Conservation (phyloP, 2,888 invertebrate genomes). For the Marronus borbonicus region DNA sequence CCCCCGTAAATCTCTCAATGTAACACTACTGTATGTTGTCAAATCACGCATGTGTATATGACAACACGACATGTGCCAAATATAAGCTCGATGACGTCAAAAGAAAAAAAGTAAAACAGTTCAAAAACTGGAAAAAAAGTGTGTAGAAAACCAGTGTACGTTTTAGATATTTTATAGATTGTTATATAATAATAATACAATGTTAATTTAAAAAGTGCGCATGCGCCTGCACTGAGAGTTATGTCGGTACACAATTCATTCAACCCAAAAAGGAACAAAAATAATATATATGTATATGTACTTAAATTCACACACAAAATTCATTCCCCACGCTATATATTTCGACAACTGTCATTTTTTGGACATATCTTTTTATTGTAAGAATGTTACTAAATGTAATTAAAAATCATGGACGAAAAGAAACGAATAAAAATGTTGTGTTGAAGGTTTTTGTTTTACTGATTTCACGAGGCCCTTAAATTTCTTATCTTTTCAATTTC, state of each 20-base stretch:
- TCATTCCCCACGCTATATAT: slow-evolving; percentile 58
- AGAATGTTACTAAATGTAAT: slow-evolving; percentile 64
- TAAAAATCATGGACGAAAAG: slow-evolving; percentile 56
- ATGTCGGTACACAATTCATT: background rate
- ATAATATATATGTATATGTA: background rate
- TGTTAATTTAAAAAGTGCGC: slow-evolving; percentile 34
- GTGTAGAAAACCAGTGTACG: slow-evolving; percentile 49
- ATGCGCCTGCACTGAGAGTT: background rate
- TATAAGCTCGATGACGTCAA: slow-evolving; percentile 58
- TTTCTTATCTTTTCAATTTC: too few species aligned
- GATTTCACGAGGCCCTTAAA: too few species aligned
- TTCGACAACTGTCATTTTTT: slow-evolving; percentile 64
- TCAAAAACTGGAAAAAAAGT: slow-evolving; percentile 31
- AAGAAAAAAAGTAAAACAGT: slow-evolving; percentile 62
- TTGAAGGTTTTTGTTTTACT: slow-evolving; percentile 54
- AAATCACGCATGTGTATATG: background rate
- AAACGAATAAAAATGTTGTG: slow-evolving; percentile 64
- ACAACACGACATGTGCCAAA: slow-evolving; percentile 67
- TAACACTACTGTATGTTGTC: background rate
- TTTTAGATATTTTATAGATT: slow-evolving; percentile 68
- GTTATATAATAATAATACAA: slow-evolving; percentile 68
- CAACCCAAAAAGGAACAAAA: background rate
- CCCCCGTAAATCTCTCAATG: background rate
- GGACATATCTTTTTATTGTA: slow-evolving; percentile 68
- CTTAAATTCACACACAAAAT: slow-evolving; percentile 26